Base-by-base conservation (phyloP, 2,888 invertebrate genomes). In the Gerris lacustris region DNA sequence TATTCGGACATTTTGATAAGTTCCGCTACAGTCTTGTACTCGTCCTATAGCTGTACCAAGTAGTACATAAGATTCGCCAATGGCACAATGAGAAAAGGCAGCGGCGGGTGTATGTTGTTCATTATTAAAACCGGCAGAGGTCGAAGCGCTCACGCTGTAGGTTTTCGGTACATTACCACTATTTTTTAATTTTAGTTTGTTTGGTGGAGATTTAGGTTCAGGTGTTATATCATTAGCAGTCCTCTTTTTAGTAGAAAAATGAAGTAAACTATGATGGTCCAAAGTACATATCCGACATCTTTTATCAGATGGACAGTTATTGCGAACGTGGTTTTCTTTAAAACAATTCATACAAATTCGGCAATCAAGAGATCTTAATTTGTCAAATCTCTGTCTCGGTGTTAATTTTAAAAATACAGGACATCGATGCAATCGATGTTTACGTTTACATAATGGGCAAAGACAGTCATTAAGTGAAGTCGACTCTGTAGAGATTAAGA, bases 331-430 rank as follows among this genome's bases (percentile, higher is more conserved):
- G n/a, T 31, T 17, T 6, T 31, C 31, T 31, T 31, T 45, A 7
- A 68, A 45, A 45, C 68, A 68, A 68, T 68, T 68, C 6, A 68
- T 45, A 68, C 68, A 68, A 44, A 68, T 6, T n/a, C 45, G 15
- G 17, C 11, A n/a, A 11, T 55, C 5, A 11, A 55, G 15, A 17
- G n/a, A 44, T 45, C 17, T 45, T 7, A 68, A 5, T 68, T 45
- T 45, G 7, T n/a, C n/a, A 17, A 45, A 47, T 47, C 68, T 68
- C 45, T 68, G 44, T 17, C 44, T n/a, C 11, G 68, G 68, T 6
- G n/a, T 68, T n/a, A 45, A 44, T 7, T 7, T 18, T n/a, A 45
- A 45, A 45, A 45, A 68, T 17, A n/a, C 17, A 5, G 15, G n/a
- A 47, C 68, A 68, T n/a, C 17, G 18, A 31, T 68, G 45, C n/a